These are phyloP conservation scores for Lipotes vexillifer DNA, from an alignment of 2,113 vertebrate species.

Conservation along the genomic window DNA sequence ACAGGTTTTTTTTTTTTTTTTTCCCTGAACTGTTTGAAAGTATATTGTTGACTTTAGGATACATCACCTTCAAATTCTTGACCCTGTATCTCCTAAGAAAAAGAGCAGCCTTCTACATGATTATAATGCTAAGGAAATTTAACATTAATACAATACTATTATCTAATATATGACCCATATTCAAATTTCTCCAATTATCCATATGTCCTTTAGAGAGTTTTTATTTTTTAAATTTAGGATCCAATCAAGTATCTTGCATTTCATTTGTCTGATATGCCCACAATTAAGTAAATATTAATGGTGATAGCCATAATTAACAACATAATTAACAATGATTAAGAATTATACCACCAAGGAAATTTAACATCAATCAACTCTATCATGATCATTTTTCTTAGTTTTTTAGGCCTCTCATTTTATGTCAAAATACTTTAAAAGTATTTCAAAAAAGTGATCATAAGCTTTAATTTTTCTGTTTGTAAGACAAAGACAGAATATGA, in stretches of 20 bases:
- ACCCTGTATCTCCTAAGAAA: not conserved
- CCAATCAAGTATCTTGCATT: not conserved
- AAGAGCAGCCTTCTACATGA: not conserved
- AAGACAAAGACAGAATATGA: not conserved
- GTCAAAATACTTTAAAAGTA: not conserved
- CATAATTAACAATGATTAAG: not conserved
- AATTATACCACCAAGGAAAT: not conserved
- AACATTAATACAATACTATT: not conserved
- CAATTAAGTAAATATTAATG: not conserved
- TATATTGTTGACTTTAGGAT: not conserved
- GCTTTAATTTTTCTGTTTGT: slow-evolving; percentile 12
- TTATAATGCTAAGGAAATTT: not conserved
- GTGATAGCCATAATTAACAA: not conserved
- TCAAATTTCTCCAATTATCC: not conserved
- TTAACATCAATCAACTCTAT: not conserved
- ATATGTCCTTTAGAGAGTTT: not conserved
- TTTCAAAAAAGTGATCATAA: not conserved
- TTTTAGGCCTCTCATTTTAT: not conserved
- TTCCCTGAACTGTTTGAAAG: not conserved
- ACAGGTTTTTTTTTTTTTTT: not conserved
- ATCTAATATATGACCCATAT: not conserved
- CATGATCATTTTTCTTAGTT: not conserved
- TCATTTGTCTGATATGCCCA: not conserved
- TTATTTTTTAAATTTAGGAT: not conserved
- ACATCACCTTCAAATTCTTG: slow-evolving; percentile 3